Evolutionary conservation across 1,140 invertebrate species (phyloP), one percentile per base, ranked within the genome.

Genomic region (Drosophila quadrilineata): DNA sequence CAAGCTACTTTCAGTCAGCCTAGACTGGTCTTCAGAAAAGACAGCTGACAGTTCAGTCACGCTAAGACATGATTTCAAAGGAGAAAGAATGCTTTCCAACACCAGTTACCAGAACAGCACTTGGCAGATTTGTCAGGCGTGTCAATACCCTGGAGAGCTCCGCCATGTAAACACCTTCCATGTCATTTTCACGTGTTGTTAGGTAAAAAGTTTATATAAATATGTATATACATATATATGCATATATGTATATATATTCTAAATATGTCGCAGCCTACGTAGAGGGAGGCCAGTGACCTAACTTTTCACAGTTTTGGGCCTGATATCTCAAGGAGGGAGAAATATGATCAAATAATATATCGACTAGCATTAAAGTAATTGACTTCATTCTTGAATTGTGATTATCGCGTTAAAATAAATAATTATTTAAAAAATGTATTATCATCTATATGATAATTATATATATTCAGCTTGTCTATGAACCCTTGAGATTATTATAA

Each of bases 101-200:
- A 2, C 12, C 40, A 19, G 3, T 21, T n/a, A 10, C 29, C 29
- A 36, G 16, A 12, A 59, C 56, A n/a, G n/a, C 63, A 66, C 46
- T 66, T 66, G 35, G 56, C 56, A 28, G 33, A 14, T 52, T 12
- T 46, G 52, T 56, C 43, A 57, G 45, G 21, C 45, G 54, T 59
- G 56, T 60, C 56, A 66, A 66, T 45, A 48, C 46, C 52, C 54
- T 21, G 56, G 54, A 50, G 45, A 50, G 28, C 12, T 6, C 41
- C 21, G 41, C 12, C 56, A 49, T 41, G 68, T 56, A 71, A 71
- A 71, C 68, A 71, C 56, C 67, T 59, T 66, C 29, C 43, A 60
- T 45, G 63, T 45, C 56, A 66, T 50, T 48, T 49, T 65, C 43
- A 28, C 45, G 54, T 50, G 26, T 21, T 65, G 43, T 49, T 41